phyloP scores from a whole-genome alignment of 2,888 invertebrate species.

The Kryphioiulus occultus region DNA sequence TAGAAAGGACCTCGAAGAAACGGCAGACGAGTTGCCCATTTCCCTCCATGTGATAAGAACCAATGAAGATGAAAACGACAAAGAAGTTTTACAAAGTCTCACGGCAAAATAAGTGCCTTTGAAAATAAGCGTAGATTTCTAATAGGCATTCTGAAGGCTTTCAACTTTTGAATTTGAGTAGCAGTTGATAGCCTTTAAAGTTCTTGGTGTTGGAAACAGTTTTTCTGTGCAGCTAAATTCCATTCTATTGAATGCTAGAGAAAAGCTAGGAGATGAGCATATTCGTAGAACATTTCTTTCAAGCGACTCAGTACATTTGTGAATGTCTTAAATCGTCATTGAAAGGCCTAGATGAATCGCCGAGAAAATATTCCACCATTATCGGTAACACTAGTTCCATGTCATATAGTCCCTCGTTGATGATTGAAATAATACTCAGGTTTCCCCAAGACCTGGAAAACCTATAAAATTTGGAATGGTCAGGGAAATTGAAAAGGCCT shows the following conservation, averaged over 20 bases:
- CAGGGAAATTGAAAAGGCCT: no score
- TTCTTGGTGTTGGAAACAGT: background rate
- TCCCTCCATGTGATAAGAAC: slow-evolving; percentile 6
- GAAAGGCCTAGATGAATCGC: no score
- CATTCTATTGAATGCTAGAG: background rate
- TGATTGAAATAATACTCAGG: no score
- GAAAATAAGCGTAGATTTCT: background rate
- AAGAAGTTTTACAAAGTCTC: slow-evolving; percentile 29
- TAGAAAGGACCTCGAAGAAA: slow-evolving; percentile 70
- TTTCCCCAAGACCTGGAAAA: no score
- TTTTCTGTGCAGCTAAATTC: background rate
- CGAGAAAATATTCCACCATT: no score
- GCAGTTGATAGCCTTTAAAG: background rate
- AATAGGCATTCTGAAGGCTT: background rate
- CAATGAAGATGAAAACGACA: slow-evolving; percentile 11
- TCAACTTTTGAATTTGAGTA: background rate
- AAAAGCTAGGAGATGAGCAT: background rate
- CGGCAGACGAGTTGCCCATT: background rate
- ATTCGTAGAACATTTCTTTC: no score
- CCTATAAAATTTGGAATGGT: no score
- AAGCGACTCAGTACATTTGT: no score
- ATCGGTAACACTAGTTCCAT: no score
- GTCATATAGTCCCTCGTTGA: no score
- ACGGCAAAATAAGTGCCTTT: background rate
- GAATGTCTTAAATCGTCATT: no score